Conservation (phyloP, 2,113 vertebrate species). For the Seriola aureovittata region DNA sequence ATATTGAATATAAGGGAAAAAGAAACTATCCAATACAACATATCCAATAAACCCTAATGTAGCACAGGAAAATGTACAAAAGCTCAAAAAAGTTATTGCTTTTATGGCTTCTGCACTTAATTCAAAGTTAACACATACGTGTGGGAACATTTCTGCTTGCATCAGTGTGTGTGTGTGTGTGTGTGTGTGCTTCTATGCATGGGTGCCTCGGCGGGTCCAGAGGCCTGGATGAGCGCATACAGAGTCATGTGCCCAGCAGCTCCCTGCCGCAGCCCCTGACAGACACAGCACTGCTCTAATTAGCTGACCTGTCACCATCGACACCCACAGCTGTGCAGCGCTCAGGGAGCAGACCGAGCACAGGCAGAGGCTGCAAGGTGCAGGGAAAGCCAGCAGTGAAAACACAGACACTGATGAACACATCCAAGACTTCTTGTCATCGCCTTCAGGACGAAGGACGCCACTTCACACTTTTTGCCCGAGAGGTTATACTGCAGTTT, state of each 20-base stretch:
- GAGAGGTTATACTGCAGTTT: slow-evolving; percentile 36
- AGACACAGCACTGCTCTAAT: slow-evolving; percentile 73
- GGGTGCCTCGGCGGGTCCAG: slow-evolving; percentile 35
- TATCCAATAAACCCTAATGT: not conserved
- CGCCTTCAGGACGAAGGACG: slow-evolving; percentile 42
- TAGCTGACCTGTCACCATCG: slow-evolving; percentile 74
- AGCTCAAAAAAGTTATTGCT: not conserved
- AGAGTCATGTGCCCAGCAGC: slow-evolving; percentile 75
- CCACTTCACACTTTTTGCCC: slow-evolving; percentile 44
- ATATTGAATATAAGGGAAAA: too few relatives aligned
- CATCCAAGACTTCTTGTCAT: slow-evolving; percentile 60
- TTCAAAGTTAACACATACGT: slow-evolving; percentile 1
- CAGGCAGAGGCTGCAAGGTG: slow-evolving; percentile 55
- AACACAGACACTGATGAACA: slow-evolving; percentile 70
- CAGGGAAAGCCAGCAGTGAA: slow-evolving; percentile 47
- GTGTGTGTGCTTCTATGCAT: slow-evolving; percentile 39
- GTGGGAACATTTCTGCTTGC: slow-evolving; percentile 32
- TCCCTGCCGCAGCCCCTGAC: slow-evolving; percentile 67
- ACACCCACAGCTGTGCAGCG: slow-evolving; percentile 71
- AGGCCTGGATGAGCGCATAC: slow-evolving; percentile 61
- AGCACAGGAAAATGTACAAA: not conserved
- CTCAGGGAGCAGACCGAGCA: slow-evolving; percentile 46
- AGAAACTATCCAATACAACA: too few relatives aligned
- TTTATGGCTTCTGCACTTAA: not conserved
- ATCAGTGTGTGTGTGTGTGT: slow-evolving; percentile 31